These are phyloP conservation scores for Turnix velox DNA, from an alignment of 2,113 vertebrate species.

Conservation along the genomic window DNA sequence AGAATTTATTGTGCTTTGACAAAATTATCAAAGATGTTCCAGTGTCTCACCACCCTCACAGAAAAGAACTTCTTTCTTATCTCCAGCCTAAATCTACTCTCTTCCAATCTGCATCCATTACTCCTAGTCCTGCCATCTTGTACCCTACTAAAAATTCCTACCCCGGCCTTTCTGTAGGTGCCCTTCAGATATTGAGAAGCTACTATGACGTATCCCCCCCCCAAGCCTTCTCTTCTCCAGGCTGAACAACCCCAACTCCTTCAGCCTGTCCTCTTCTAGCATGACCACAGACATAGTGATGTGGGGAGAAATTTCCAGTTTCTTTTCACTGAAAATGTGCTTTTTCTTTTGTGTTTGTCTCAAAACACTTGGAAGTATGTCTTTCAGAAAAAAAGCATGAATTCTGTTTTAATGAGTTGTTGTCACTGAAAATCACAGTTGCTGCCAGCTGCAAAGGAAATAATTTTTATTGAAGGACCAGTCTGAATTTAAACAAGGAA, in stretches of 20 bases:
- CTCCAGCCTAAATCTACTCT: too few relatives aligned
- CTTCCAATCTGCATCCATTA: too few relatives aligned
- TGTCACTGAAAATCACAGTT: slow-evolving; percentile 6
- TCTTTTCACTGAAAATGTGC: not conserved
- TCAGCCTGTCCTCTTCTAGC: too few relatives aligned
- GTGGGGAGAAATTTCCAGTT: not conserved
- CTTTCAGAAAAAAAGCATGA: not conserved
- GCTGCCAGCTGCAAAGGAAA: not conserved
- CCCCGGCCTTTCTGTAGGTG: too few relatives aligned
- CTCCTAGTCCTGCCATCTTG: too few relatives aligned
- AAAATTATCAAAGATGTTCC: not conserved
- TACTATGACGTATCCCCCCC: too few relatives aligned
- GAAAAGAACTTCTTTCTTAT: too few relatives aligned
- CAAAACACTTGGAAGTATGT: not conserved
- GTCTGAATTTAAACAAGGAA: not conserved
- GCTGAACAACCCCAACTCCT: too few relatives aligned
- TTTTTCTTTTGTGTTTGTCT: not conserved
- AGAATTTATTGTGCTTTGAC: not conserved
- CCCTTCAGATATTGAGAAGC: too few relatives aligned
- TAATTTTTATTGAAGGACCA: not conserved
- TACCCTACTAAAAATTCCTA: too few relatives aligned
- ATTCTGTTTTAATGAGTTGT: not conserved
- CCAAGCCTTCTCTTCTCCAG: too few relatives aligned
- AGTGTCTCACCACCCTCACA: too few relatives aligned
- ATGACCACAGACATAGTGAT: not conserved